phyloP scores from a whole-genome alignment of 2,113 vertebrate genomes.

The Terrapene triunguis region DNA sequence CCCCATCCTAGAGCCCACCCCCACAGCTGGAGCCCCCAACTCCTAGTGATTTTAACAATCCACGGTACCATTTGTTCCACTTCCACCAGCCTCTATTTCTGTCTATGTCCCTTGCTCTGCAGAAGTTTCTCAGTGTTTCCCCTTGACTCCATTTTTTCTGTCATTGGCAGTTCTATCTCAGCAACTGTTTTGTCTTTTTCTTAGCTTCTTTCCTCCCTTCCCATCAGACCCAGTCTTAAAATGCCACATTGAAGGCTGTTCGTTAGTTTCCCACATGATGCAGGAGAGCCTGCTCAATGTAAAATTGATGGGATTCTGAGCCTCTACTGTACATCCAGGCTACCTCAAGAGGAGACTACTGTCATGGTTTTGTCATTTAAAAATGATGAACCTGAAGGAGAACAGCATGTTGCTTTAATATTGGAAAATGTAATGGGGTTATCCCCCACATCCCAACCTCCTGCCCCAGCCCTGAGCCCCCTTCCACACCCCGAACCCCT shows the following conservation, averaged over 20 bases:
- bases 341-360: neutral
- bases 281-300: neutral
- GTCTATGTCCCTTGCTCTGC: too few relatives aligned
- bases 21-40: neutral
- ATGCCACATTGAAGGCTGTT: neutral
- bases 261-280: neutral
- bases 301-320: neutral
- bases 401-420: neutral
- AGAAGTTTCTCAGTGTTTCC: too few relatives aligned
- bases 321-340: neutral
- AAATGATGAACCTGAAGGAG: neutral
- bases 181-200: neutral
- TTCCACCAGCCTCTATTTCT: neutral
- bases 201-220: neutral
- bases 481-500: too few relatives aligned
- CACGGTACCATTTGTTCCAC: accelerated
- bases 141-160: neutral
- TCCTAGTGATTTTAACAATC: neutral
- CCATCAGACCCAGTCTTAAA: neutral
- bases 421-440: neutral
- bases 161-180: neutral
- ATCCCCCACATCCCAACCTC: too few relatives aligned
- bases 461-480: too few relatives aligned
- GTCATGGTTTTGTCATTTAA: neutral
- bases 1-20: too few relatives aligned